Evolutionary conservation across 2,888 invertebrate species (phyloP).

Genomic region (Muschampia plurimacula): DNA sequence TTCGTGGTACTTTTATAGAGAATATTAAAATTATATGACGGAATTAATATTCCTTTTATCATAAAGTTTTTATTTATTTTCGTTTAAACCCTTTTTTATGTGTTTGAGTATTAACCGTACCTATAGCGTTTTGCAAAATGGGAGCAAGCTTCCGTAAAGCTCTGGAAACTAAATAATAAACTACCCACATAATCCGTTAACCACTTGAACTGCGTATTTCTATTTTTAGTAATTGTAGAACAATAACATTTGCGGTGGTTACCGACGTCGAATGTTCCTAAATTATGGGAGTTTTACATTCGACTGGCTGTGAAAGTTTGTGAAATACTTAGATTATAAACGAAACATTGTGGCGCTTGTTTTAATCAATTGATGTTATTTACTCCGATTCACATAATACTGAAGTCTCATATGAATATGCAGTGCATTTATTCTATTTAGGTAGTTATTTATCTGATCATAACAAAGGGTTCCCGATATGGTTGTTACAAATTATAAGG

Average conservation of each 20-base stretch:
- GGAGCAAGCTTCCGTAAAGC: neutral
- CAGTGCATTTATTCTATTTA: no score
- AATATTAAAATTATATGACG: neutral
- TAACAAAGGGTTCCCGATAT: no score
- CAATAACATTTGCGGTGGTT: slow-evolving; percentile 18
- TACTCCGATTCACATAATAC: no score
- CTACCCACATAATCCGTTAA: slow-evolving; percentile 21
- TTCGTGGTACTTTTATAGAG: neutral
- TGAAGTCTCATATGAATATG: no score
- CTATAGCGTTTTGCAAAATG: neutral
- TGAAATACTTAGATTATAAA: neutral
- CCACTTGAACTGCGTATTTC: slow-evolving; percentile 14
- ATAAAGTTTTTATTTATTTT: neutral
- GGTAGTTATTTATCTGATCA: no score
- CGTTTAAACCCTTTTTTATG: neutral
- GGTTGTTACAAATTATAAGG: no score
- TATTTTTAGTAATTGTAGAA: slow-evolving; percentile 22
- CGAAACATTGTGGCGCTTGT: no score
- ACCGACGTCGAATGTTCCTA: slow-evolving; percentile 14
- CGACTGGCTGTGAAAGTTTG: slow-evolving; percentile 1
- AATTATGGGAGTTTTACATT: slow-evolving; percentile 15
- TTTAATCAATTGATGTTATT: no score
- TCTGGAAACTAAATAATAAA: slow-evolving; percentile 4
- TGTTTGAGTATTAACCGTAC: neutral
- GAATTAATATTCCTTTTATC: neutral